Evolutionary conservation across 2,888 invertebrate genomes (phyloP).

Genomic region (Ametastegia equiseti): DNA sequence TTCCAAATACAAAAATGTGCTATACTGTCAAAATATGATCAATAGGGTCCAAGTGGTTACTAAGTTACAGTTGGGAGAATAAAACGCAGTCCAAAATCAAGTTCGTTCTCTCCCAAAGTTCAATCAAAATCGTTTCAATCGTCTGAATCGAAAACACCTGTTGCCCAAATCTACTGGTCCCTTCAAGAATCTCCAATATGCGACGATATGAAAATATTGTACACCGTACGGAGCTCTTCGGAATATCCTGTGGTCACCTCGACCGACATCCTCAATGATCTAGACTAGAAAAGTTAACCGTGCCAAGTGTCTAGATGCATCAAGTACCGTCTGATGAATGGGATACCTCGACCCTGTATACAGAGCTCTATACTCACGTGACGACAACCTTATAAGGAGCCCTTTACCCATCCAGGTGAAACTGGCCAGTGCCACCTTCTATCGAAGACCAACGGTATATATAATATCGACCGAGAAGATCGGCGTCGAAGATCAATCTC

Average conservation of each 20-base stretch:
- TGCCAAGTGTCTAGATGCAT: conserved; percentile 32
- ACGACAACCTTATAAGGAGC: conserved; percentile 25
- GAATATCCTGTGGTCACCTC: conserved; percentile 26
- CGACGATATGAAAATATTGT: neutral
- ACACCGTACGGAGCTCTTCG: too few species aligned
- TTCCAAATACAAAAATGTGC: neutral
- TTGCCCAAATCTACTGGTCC: too few species aligned
- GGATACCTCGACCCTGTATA: conserved; percentile 44
- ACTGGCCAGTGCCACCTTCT: conserved; percentile 18
- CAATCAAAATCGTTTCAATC: too few species aligned
- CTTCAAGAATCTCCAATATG: too few species aligned
- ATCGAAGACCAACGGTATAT: neutral
- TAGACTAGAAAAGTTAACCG: conserved; percentile 29
- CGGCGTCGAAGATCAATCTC: neutral
- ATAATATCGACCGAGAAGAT: neutral
- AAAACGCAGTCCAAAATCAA: too few species aligned
- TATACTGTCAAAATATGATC: neutral
- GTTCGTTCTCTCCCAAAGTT: too few species aligned
- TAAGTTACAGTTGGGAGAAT: too few species aligned
- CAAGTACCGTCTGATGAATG: conserved; percentile 32
- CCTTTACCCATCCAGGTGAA: conserved; percentile 34
- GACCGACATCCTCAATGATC: conserved; percentile 37
- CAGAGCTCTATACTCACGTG: conserved; percentile 10
- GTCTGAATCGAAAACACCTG: too few species aligned
- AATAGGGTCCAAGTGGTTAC: too few species aligned